Percentiles rank a stretch among this genome's conserved stretches.
Conservation (phyloP, 1,140 invertebrate genomes). For the Varroa destructor region DNA sequence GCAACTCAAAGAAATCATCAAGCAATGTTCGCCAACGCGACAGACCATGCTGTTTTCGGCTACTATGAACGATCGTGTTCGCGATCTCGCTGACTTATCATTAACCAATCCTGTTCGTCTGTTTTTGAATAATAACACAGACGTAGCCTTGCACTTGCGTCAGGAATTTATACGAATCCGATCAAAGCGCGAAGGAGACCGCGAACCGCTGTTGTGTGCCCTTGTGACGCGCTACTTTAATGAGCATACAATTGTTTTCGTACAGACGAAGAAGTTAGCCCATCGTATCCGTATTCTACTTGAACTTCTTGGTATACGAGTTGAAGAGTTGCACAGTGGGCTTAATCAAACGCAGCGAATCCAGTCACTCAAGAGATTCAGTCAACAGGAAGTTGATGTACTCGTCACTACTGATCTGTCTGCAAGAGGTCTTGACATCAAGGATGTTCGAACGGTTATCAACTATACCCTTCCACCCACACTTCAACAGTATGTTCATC, state of each 20-base stretch:
- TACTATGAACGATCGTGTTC: constrained; percentile 89
- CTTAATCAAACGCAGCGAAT: constrained; percentile 79
- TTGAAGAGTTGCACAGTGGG: constrained; percentile 88
- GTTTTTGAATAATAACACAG: constrained; percentile 78
- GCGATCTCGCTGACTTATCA: constrained; percentile 79
- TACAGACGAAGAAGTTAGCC: constrained; percentile 85
- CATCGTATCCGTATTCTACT: constrained; percentile 79
- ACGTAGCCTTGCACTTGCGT: constrained; percentile 81
- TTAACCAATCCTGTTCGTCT: constrained; percentile 79
- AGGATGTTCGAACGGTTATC: constrained; percentile 84
- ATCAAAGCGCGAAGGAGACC: constrained; percentile 63
- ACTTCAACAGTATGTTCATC: constrained; percentile 86
- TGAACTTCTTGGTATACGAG: constrained; percentile 66
- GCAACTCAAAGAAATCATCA: constrained; percentile 92
- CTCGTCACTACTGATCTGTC: constrained; percentile 91
- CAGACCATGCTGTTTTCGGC: constrained; percentile 96
- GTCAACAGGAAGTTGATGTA: constrained; percentile 73
- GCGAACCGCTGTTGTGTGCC: constrained; percentile 74
- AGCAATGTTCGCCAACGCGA: constrained; percentile 73
- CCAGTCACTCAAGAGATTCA: constrained; percentile 74
- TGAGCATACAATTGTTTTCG: constrained; percentile 82
- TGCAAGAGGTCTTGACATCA: constrained; percentile 87
- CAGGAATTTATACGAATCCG: constrained; percentile 91
- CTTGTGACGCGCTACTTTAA: constrained; percentile 84
- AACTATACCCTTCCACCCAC: constrained; percentile 90